phyloP scores from a whole-genome alignment of 2,113 vertebrate genomes.

The Chiloscyllium plagiosum region DNA sequence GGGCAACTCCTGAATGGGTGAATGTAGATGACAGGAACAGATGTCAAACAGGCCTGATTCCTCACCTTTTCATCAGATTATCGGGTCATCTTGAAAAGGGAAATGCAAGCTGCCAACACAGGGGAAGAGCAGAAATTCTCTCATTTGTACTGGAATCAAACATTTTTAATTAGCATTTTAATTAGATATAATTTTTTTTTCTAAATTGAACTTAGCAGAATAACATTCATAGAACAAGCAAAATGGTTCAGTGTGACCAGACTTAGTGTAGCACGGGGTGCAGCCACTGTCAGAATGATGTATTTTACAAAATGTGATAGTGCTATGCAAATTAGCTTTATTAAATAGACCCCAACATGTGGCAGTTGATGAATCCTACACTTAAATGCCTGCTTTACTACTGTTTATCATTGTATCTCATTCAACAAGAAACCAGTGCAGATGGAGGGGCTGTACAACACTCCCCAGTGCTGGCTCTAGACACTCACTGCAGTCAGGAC shows the following conservation, averaged over 20 bases:
- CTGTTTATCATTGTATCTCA: background rate
- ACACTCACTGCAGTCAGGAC: background rate
- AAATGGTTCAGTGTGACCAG: background rate
- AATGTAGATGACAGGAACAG: background rate
- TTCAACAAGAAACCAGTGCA: background rate
- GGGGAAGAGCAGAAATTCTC: background rate
- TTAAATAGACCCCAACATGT: background rate
- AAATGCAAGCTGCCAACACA: background rate
- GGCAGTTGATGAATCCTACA: background rate
- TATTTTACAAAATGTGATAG: background rate
- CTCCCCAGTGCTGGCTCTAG: background rate
- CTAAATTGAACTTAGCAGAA: background rate
- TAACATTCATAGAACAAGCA: background rate
- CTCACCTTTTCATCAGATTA: background rate
- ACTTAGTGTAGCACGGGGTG: background rate
- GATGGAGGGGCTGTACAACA: background rate
- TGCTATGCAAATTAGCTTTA: background rate
- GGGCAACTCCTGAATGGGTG: background rate
- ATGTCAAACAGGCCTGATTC: background rate
- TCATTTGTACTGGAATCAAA: conserved; percentile 2
- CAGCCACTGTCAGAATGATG: background rate
- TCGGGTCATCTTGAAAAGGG: background rate
- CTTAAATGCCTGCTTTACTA: background rate
- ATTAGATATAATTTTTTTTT: background rate
- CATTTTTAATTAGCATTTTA: background rate